phyloP scores from a whole-genome alignment of 2,113 vertebrate species.

The Antechinus flavipes region DNA sequence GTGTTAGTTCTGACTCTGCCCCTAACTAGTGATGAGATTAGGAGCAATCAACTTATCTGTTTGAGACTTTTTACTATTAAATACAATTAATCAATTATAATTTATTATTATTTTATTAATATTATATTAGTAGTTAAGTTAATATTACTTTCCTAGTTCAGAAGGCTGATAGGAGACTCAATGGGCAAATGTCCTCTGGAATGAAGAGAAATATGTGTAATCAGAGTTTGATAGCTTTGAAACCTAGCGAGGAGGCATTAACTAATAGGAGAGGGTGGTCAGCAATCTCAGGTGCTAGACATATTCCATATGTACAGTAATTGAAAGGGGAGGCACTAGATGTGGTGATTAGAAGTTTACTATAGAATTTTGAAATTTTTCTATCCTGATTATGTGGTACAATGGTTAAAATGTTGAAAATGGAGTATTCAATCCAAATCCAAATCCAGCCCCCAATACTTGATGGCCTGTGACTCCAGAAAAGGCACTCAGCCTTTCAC shows the following conservation, averaged over 20 bases:
- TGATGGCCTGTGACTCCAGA: background rate
- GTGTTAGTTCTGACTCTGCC: background rate
- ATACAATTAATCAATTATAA: background rate
- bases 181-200: background rate
- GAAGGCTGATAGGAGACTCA: background rate
- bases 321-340: background rate
- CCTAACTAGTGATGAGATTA: background rate
- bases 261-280: background rate
- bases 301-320: background rate
- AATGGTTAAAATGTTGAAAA: background rate
- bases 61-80: background rate
- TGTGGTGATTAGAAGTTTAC: background rate
- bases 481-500: background rate
- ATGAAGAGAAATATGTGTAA: background rate
- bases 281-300: background rate
- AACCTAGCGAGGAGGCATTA: background rate
- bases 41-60: background rate
- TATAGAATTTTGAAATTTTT: background rate
- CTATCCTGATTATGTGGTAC: background rate
- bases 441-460: background rate
- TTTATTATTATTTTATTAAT: background rate
- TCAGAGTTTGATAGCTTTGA: background rate
- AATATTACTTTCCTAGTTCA: background rate
- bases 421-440: background rate
- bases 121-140: background rate